Base-by-base conservation (phyloP, 2,888 invertebrate species). In the Tenthredo notha region DNA sequence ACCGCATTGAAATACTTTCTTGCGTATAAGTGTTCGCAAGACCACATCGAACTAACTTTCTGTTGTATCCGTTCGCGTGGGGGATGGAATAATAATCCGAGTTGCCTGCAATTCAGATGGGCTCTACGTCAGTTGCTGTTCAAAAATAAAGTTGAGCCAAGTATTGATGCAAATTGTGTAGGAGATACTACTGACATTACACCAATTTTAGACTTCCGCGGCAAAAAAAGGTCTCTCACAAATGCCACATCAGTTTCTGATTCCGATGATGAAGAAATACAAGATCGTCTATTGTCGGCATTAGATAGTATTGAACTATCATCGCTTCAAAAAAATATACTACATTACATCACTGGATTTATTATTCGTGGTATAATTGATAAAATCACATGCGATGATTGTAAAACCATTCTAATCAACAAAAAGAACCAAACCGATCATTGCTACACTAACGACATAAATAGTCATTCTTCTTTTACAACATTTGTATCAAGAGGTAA, bases 1-100 rank as follows among this genome's bases (percentile, higher is more conserved):
- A 18, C 82, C 9, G 10, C 77, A 12, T 74, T 85, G 47, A 77
- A 78, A 58, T 85, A n/a, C 37, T 72, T 85, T 74, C 61, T 65
- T 37, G 37, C 85, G 7, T 86, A 86, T 40, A 86, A 86, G 70
- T 86, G 74, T 77, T 86, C 82, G 29, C 86, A 86, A 75, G 84
- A 86, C 33, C 85, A 85, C 72, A 65, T 86, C 6, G 85, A 85
- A 54, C 29, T 85, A 29, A 84, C 61, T 82, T 86, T 85, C 72
- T 84, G 61, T n/a, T 86, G 86, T 61, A 80, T 86, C 21, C 77
- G 86, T 61, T 18, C 65, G 58, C 67, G 84, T 18, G 85, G 85
- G 15, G 84, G 86, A 21, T 86, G 86, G 86, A 85, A 85, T 67
- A 82, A 85, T 33, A 86, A 86, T 50, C 86, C 86, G 15, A 84